Percentiles rank a stretch among this genome's conserved stretches.
These are phyloP conservation scores for Fabriciana adippe DNA, from an alignment of 2,888 invertebrate genomes.

Conservation along the genomic window DNA sequence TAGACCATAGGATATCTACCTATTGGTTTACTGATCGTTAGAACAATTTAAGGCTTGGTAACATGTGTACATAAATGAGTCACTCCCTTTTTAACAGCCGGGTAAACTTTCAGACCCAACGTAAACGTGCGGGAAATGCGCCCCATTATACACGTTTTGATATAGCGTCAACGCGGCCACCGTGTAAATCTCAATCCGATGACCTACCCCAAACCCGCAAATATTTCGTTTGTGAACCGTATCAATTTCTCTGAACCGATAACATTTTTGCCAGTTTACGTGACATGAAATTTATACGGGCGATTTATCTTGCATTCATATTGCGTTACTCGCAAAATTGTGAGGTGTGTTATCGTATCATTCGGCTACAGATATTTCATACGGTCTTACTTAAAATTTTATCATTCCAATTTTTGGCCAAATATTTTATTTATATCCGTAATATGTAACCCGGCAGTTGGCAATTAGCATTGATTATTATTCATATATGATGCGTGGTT, in stretches of 20 bases:
- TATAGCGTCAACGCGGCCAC: constrained; percentile 21
- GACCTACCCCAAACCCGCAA: constrained; percentile 64
- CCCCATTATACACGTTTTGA: constrained; percentile 23
- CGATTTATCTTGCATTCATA: constrained; percentile 79
- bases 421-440: neutral
- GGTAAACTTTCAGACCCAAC: constrained; percentile 11
- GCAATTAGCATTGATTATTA: neutral
- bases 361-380: constrained; percentile 57
- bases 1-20: neutral
- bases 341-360: constrained; percentile 71
- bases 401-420: constrained; percentile 34
- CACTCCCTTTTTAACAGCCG: constrained; percentile 9
- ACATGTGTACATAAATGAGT: neutral
- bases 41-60: neutral
- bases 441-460: neutral
- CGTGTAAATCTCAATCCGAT: constrained; percentile 54
- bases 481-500: neutral
- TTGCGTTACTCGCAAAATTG: constrained; percentile 73
- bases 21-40: neutral
- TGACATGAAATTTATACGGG: constrained; percentile 78
- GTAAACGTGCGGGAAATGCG: constrained; percentile 21
- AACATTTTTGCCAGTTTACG: constrained; percentile 78
- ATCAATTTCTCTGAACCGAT: constrained; percentile 75
- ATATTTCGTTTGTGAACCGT: constrained; percentile 63
- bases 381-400: constrained; percentile 56